These are phyloP conservation scores for Cercopithecus mona DNA, from an alignment of 2,113 vertebrate genomes.

Conservation along the genomic window DNA sequence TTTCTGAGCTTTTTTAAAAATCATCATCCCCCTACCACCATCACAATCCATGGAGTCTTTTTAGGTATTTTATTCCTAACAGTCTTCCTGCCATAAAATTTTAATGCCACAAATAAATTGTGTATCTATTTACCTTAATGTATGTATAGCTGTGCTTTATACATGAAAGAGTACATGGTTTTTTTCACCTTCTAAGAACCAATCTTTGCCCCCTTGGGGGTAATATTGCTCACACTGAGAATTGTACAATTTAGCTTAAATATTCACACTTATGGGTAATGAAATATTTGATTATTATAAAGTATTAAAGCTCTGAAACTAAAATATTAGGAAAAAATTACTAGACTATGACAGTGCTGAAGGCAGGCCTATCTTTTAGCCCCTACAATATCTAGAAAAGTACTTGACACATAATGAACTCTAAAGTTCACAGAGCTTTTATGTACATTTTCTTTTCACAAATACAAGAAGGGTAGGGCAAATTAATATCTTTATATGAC, in stretches of 20 bases:
- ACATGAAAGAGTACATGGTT: not conserved
- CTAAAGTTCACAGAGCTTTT: not conserved
- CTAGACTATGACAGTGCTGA: not conserved
- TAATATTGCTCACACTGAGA: not conserved
- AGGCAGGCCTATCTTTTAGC: not conserved
- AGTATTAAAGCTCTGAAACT: slow-evolving; percentile 15
- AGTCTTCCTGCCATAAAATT: not conserved
- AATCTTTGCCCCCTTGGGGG: not conserved
- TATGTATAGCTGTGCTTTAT: not conserved
- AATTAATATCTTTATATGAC: not conserved
- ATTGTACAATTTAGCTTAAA: not conserved
- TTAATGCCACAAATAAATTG: not conserved
- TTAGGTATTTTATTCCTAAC: not conserved
- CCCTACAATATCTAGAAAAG: not conserved
- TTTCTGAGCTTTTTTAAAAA: not conserved
- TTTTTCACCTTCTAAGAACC: not conserved
- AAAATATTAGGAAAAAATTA: slow-evolving; percentile 26
- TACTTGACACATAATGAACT: not conserved
- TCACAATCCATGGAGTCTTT: not conserved
- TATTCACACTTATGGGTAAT: not conserved
- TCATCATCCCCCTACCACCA: not conserved
- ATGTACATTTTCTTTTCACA: not conserved
- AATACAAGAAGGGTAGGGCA: not conserved
- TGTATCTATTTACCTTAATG: not conserved
- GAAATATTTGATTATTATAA: slow-evolving; percentile 5